Conservation (phyloP, 2,113 vertebrate genomes). For the Notiomystis cincta region DNA sequence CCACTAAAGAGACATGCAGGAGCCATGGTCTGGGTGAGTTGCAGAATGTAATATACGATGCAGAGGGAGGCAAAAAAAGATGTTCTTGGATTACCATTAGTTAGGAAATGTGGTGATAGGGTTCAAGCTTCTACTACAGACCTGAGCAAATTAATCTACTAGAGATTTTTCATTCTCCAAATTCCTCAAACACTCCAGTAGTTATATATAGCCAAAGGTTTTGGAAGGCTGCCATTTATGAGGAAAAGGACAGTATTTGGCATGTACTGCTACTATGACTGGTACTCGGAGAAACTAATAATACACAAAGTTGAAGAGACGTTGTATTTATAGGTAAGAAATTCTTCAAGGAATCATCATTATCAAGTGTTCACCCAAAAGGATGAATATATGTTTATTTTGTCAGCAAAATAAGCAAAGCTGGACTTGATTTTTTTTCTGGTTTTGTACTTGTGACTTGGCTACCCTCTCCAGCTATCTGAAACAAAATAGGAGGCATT, state of each 20-base stretch:
- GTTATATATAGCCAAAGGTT: conserved; percentile 3
- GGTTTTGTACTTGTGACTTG: not conserved
- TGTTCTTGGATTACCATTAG: not conserved
- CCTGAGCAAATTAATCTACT: not conserved
- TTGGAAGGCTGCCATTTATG: not conserved
- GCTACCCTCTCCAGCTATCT: not conserved
- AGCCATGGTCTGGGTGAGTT: not conserved
- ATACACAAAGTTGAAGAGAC: not conserved
- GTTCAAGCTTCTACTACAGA: not conserved
- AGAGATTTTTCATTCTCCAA: not conserved
- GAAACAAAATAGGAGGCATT: not conserved
- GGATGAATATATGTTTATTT: not conserved
- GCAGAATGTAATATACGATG: accelerated
- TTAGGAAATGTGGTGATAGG: not conserved
- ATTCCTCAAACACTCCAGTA: not conserved
- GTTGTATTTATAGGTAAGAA: not conserved
- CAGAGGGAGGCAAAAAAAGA: not conserved
- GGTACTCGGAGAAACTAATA: not conserved
- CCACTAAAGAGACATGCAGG: not conserved
- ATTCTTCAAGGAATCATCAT: not conserved
- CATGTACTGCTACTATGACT: not conserved
- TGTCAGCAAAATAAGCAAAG: not conserved
- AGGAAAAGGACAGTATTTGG: not conserved
- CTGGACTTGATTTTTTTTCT: not conserved
- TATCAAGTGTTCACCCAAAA: not conserved